phyloP scores from a whole-genome alignment of 2,888 invertebrate species.

The Phragmatobia fuliginosa region DNA sequence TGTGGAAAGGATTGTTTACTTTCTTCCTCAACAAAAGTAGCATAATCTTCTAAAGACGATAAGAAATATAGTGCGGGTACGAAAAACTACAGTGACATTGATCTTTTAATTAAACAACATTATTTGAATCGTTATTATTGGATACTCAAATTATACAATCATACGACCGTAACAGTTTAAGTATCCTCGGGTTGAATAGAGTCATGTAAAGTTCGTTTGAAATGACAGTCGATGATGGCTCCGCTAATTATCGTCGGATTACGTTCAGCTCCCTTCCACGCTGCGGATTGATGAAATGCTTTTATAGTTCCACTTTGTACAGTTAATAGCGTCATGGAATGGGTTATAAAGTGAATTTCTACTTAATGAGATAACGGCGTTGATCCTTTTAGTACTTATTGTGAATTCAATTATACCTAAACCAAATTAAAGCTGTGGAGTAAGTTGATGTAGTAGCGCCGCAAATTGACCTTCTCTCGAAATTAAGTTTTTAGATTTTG shows the following conservation, averaged over 20 bases:
- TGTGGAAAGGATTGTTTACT: no score
- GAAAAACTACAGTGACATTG: not conserved
- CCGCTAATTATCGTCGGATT: conserved; percentile 20
- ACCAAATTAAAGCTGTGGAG: not conserved
- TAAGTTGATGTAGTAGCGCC: not conserved
- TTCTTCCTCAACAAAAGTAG: no score
- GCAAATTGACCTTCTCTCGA: not conserved
- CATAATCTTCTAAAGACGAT: not conserved
- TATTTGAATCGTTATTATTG: not conserved
- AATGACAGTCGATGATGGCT: conserved; percentile 13
- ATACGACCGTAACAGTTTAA: conserved; percentile 8
- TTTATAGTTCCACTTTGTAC: conserved; percentile 13
- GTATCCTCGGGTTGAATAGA: conserved; percentile 1
- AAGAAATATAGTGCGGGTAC: not conserved
- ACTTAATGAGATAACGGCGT: conserved; percentile 28
- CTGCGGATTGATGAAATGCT: conserved; percentile 16
- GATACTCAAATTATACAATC: not conserved
- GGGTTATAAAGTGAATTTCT: conserved; percentile 33
- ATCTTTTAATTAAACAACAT: not conserved
- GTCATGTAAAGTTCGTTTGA: not conserved
- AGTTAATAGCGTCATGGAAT: conserved; percentile 29
- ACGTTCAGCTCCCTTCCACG: conserved; percentile 8
- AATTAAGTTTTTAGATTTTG: not conserved
- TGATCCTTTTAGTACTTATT: conserved; percentile 1
- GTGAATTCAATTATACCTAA: not conserved